Conservation (phyloP, 2,113 vertebrate species). For the Oreochromis niloticus region DNA sequence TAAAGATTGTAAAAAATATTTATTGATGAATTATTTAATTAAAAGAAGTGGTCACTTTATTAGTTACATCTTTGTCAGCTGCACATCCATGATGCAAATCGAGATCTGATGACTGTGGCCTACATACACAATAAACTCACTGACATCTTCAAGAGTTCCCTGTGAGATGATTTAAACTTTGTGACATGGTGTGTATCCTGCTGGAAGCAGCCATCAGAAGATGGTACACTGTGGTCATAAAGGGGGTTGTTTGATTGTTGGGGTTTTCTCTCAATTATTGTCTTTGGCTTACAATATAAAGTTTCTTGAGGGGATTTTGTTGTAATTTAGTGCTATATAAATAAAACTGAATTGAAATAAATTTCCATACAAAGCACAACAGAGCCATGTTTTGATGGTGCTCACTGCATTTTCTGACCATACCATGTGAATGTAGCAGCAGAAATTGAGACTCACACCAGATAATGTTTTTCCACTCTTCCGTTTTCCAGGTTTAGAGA, state of each 20-base stretch:
- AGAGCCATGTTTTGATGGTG: not conserved
- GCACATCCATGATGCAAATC: not conserved
- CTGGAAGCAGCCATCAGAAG: not conserved
- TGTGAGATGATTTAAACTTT: not conserved
- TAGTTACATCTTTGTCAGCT: not conserved
- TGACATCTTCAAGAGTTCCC: not conserved
- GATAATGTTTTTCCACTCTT: not conserved
- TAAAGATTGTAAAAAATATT: not conserved
- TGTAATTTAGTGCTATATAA: not conserved
- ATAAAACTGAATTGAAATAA: not conserved
- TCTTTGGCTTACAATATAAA: not conserved
- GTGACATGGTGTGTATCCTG: not conserved
- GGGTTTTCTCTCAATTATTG: not conserved
- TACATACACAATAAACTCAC: not conserved
- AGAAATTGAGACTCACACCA: not conserved
- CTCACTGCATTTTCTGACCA: not conserved
- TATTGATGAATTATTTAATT: not conserved
- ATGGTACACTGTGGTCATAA: not conserved
- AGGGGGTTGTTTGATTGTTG: not conserved
- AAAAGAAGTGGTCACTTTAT: not conserved
- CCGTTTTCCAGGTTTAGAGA: not conserved
- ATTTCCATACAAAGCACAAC: not conserved
- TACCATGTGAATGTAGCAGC: not conserved
- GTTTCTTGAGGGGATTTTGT: not conserved
- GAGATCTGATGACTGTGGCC: not conserved